Percentiles rank a stretch among this genome's conserved stretches.
These are phyloP conservation scores for Peromyscus attwateri DNA, from an alignment of 2,797 vertebrate genomes.

Conservation along the genomic window DNA sequence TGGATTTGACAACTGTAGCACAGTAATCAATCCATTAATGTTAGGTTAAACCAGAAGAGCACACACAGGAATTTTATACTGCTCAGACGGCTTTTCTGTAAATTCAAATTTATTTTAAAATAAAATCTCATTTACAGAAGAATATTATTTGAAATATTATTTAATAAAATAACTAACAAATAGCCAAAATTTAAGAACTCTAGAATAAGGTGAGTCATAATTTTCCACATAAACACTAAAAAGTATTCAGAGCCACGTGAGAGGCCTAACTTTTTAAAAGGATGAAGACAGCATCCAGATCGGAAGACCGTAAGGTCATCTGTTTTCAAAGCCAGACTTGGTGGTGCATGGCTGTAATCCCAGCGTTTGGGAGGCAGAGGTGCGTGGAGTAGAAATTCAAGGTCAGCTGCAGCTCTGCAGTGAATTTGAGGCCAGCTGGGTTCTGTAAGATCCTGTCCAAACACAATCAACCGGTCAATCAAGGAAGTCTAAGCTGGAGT, in stretches of 20 bases:
- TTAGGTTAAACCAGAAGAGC: not conserved
- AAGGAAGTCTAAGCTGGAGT: not conserved
- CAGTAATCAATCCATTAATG: not conserved
- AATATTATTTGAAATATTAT: not conserved
- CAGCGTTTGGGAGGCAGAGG: not conserved
- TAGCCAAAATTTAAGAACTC: not conserved
- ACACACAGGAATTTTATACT: not conserved
- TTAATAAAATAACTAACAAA: not conserved
- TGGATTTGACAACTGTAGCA: not conserved
- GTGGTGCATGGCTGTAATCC: not conserved
- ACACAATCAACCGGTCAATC: not conserved
- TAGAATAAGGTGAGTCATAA: not conserved
- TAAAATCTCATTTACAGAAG: not conserved
- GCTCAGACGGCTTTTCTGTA: not conserved
- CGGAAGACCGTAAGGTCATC: not conserved
- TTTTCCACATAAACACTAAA: not conserved
- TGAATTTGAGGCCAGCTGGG: not conserved
- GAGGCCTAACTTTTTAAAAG: not conserved
- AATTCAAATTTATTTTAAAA: not conserved
- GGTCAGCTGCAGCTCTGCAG: not conserved
- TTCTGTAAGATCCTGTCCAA: not conserved
- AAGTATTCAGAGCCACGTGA: not conserved
- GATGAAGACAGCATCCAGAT: not conserved
- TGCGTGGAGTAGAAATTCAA: not conserved
- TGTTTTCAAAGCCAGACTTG: not conserved